Evolutionary conservation across 2,888 invertebrate genomes (phyloP).

Genomic region (Eupithecia centaureata): DNA sequence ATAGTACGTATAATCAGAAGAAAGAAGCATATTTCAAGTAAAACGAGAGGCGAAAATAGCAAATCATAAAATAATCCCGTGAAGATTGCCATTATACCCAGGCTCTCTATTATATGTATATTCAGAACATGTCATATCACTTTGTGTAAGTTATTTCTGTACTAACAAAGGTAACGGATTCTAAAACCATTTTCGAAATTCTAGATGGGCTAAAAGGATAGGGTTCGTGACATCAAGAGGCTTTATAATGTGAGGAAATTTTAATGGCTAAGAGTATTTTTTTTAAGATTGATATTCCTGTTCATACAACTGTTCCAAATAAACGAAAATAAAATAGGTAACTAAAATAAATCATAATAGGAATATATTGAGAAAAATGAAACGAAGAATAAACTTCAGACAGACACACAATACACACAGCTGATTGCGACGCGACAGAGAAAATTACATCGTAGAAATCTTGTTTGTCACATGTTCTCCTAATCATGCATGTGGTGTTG

Average conservation of each 20-base stretch:
- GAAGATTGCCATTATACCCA: background rate
- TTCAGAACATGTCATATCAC: slow-evolving; percentile 32
- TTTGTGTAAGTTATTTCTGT: slow-evolving; percentile 12
- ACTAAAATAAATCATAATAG: background rate
- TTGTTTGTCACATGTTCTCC: slow-evolving; percentile 60
- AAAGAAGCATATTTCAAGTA: background rate
- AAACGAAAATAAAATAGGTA: no score
- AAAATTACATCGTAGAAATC: slow-evolving; percentile 64
- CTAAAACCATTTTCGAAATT: background rate
- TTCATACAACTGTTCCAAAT: no score
- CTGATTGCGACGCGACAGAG: slow-evolving; percentile 77
- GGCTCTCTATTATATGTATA: no score
- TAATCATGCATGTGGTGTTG: slow-evolving; percentile 52
- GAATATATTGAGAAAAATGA: slow-evolving; percentile 3
- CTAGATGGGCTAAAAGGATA: background rate
- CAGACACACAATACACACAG: slow-evolving; percentile 58
- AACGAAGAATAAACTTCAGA: slow-evolving; percentile 16
- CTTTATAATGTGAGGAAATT: no score
- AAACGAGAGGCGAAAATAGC: slow-evolving; percentile 7
- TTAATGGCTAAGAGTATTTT: no score
- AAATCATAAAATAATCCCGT: slow-evolving; percentile 28
- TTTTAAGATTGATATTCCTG: no score
- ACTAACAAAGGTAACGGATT: background rate
- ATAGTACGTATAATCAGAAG: background rate
- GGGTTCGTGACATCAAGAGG: background rate